Conservation (phyloP, 2,888 invertebrate species). For the Hirtodrosophila confusa region DNA sequence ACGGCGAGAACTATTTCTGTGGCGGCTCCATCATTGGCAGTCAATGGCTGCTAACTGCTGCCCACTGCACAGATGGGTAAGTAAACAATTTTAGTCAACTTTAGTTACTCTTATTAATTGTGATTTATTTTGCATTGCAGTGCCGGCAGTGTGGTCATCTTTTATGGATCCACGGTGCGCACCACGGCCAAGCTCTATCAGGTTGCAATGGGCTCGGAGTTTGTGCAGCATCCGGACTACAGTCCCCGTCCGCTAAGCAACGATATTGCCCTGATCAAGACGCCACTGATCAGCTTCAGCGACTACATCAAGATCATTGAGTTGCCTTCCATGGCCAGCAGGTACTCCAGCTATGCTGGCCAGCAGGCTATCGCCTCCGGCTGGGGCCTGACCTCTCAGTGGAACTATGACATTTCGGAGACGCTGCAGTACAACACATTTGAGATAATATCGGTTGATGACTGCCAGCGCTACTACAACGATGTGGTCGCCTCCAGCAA, state of each 20-base stretch:
- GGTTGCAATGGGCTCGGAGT: constrained; percentile 47
- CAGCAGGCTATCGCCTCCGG: constrained; percentile 81
- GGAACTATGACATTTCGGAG: constrained; percentile 28
- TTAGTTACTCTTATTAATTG: no score
- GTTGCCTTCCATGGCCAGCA: constrained; percentile 30
- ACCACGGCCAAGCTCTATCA: constrained; percentile 50
- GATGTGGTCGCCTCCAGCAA: constrained; percentile 20
- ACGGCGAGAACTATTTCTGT: constrained; percentile 31
- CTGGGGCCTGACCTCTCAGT: constrained; percentile 81
- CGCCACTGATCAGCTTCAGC: constrained; percentile 40
- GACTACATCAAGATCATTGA: constrained; percentile 19
- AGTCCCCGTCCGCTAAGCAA: constrained; percentile 22
- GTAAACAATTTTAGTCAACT: background rate
- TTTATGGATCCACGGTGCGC: constrained; percentile 56
- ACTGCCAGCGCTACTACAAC: constrained; percentile 63
- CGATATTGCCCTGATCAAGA: constrained; percentile 64
- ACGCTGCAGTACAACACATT: constrained; percentile 71
- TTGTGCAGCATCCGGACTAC: constrained; percentile 62
- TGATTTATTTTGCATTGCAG: background rate
- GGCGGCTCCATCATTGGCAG: constrained; percentile 47
- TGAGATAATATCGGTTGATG: constrained; percentile 70
- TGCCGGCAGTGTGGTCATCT: constrained; percentile 39
- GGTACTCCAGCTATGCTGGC: constrained; percentile 66
- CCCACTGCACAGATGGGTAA: constrained; percentile 47
- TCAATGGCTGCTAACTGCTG: constrained; percentile 44